Evolutionary conservation across 2,888 invertebrate species (phyloP).

Genomic region (Drosophila putrida): DNA sequence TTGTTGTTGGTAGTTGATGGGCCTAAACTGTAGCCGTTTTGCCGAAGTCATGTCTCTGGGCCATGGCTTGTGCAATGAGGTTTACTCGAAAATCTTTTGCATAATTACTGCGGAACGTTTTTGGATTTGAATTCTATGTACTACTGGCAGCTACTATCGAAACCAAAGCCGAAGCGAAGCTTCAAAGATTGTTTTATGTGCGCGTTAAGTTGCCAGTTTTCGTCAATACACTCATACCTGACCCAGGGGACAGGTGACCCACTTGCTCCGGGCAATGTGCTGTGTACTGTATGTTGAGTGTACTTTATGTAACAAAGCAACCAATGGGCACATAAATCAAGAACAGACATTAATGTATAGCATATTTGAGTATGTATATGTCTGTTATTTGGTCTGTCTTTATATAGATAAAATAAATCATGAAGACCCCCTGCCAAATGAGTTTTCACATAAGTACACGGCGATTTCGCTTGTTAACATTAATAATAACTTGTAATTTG

Average conservation of each 20-base stretch:
- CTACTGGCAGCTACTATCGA: conserved; percentile 34
- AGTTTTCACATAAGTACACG: conserved; percentile 70
- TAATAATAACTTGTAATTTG: conserved; percentile 82
- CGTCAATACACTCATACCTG: conserved; percentile 52
- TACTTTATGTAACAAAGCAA: conserved; percentile 38
- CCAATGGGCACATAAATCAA: conserved; percentile 68
- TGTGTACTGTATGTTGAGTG: not conserved
- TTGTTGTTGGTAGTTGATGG: conserved; percentile 47
- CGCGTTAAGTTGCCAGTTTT: conserved; percentile 51
- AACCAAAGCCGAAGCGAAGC: conserved; percentile 5
- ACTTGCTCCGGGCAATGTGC: conserved; percentile 47
- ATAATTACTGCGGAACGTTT: conserved; percentile 74
- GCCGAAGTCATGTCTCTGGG: conserved; percentile 39
- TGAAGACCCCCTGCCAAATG: conserved; percentile 74
- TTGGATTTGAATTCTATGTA: conserved; percentile 68
- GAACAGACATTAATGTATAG: conserved; percentile 69
- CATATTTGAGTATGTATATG: conserved; percentile 14
- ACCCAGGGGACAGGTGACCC: conserved; percentile 78
- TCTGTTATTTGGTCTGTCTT: conserved; percentile 18
- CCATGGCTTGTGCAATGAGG: conserved; percentile 60
- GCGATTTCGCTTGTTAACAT: conserved; percentile 83
- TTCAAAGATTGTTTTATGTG: conserved; percentile 55
- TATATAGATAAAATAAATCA: conserved; percentile 27
- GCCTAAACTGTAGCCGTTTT: conserved; percentile 51
- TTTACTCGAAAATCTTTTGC: conserved; percentile 66